Evolutionary conservation across 2,888 invertebrate species (phyloP).

Genomic region (Tetrapedia diversipes): DNA sequence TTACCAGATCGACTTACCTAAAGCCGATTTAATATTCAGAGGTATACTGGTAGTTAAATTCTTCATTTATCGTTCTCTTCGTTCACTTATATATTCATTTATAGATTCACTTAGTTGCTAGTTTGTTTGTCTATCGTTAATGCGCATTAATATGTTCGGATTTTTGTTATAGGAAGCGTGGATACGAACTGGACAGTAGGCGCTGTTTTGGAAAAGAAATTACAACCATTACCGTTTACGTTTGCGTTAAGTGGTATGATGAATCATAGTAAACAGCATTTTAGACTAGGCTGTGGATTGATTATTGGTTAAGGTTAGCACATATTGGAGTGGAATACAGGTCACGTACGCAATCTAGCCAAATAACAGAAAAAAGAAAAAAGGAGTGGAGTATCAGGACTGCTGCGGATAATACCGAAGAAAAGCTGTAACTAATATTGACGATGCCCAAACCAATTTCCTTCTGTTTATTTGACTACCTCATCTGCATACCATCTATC

Average conservation of each 20-base stretch:
- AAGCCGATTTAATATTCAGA: conserved; percentile 96
- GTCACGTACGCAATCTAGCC: conserved; percentile 39
- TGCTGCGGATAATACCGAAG: conserved; percentile 28
- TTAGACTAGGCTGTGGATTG: conserved; percentile 96
- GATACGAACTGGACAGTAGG: conserved; percentile 97
- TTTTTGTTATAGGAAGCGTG: conserved; percentile 88
- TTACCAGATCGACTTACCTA: conserved; percentile 97
- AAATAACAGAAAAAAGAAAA: conserved; percentile 35
- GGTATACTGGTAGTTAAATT: conserved; percentile 84
- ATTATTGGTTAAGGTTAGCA: conserved; percentile 90
- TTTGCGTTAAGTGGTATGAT: conserved; percentile 96
- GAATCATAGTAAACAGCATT: conserved; percentile 96
- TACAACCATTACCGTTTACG: conserved; percentile 96
- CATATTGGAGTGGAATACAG: conserved; percentile 13
- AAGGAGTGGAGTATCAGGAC: conserved; percentile 36
- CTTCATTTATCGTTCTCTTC: neutral
- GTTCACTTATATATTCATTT: neutral
- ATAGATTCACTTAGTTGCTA: neutral
- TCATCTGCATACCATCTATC: conserved; percentile 43
- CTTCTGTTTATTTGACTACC: conserved; percentile 55
- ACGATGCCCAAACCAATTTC: conserved; percentile 44
- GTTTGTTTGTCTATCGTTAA: neutral
- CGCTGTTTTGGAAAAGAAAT: conserved; percentile 96
- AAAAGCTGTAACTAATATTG: conserved; percentile 53
- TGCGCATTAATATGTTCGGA: neutral